phyloP scores from a whole-genome alignment of 2,113 vertebrate species.

The Sebastes schlegelii region DNA sequence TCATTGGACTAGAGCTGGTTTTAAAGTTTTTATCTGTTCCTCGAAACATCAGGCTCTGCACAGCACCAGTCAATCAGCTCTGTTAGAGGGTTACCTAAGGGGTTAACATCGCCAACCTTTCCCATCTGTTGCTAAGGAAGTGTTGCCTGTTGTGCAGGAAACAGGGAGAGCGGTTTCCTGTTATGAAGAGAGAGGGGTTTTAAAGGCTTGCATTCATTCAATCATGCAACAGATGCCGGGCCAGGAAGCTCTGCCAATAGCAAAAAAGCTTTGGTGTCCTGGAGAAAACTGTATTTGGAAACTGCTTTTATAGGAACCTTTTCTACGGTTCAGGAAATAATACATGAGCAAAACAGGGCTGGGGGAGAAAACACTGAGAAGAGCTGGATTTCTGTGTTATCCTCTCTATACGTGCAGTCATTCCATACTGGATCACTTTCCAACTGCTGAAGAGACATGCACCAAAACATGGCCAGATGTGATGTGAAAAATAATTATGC shows the following conservation, averaged over 20 bases:
- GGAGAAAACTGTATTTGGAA: constrained; percentile 79
- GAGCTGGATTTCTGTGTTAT: constrained; percentile 2
- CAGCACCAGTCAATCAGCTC: constrained; percentile 61
- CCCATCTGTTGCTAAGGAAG: constrained; percentile 94
- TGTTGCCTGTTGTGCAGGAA: constrained; percentile 96
- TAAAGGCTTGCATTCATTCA: constrained; percentile 92
- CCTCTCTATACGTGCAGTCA: background rate
- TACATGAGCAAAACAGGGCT: constrained; percentile 46
- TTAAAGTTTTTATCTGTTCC: constrained; percentile 50
- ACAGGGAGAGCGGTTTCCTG: constrained; percentile 96
- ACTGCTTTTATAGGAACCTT: constrained; percentile 73
- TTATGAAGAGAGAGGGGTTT: constrained; percentile 93
- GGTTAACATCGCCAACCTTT: constrained; percentile 90
- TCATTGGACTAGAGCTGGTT: constrained; percentile 29
- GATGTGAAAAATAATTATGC: background rate
- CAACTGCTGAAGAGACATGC: background rate
- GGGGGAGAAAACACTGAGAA: constrained; percentile 17
- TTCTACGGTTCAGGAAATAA: constrained; percentile 62
- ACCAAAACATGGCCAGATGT: background rate
- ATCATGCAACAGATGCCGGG: constrained; percentile 88
- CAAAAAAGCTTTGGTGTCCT: constrained; percentile 75
- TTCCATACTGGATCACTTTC: background rate
- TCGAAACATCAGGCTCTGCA: constrained; percentile 40
- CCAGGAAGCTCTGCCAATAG: constrained; percentile 90
- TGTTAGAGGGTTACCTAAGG: constrained; percentile 68